Conservation (phyloP, 2,113 vertebrate species). For the Cacatua alba region DNA sequence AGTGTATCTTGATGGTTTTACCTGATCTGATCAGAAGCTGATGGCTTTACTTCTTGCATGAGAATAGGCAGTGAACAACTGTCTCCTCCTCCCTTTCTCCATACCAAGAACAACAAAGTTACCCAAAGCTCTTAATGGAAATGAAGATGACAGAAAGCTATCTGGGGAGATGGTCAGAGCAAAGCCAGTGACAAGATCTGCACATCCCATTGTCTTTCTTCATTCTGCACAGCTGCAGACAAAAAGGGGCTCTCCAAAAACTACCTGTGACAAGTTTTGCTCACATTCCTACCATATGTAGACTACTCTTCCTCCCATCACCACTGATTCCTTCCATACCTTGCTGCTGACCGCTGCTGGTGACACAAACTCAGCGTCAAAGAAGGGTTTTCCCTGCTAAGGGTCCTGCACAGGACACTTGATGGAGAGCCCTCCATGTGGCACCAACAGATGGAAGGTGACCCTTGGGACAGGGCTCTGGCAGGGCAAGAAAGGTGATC, state of each 20-base stretch:
- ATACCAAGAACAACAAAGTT: neutral
- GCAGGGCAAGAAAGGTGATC: rapidly evolving
- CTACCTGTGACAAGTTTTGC: neutral
- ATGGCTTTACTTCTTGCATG: neutral
- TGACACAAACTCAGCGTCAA: too few species aligned
- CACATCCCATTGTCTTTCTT: neutral
- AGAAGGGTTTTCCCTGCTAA: neutral
- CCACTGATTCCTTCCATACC: neutral
- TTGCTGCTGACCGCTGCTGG: rapidly evolving
- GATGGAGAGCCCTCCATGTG: neutral
- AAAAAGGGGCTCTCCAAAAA: neutral
- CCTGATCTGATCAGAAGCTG: neutral
- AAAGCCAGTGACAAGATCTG: neutral
- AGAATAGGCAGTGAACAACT: neutral
- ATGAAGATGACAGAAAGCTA: neutral
- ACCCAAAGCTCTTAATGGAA: neutral
- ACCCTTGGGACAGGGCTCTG: neutral
- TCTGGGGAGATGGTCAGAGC: neutral
- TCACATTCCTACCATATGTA: neutral
- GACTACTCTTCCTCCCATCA: neutral
- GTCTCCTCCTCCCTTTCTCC: neutral
- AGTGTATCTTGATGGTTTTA: neutral
- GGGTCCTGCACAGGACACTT: neutral
- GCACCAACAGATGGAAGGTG: neutral
- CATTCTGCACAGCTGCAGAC: neutral